These are phyloP conservation scores for Leptura quadrifasciata DNA, from an alignment of 2,888 invertebrate genomes.

Conservation along the genomic window DNA sequence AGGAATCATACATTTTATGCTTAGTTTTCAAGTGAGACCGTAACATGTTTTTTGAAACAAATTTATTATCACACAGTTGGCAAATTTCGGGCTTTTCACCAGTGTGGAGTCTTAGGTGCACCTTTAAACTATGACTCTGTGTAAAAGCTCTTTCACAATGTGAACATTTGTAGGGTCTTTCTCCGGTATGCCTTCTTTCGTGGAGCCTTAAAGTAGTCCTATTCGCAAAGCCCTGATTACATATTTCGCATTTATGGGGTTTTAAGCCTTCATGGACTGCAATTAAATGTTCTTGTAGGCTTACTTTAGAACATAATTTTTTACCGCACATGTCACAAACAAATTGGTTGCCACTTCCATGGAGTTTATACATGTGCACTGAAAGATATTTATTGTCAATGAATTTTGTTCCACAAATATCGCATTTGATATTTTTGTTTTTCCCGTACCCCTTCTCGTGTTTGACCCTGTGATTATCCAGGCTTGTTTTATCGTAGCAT, in stretches of 20 bases:
- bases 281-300: constrained; percentile 63
- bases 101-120: constrained; percentile 72
- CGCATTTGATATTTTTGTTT: constrained; percentile 59
- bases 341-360: constrained; percentile 54
- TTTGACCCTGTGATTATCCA: constrained; percentile 60
- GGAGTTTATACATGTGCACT: constrained; percentile 60
- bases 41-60: constrained; percentile 64
- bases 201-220: constrained; percentile 76
- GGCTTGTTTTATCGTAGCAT: constrained; percentile 61
- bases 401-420: constrained; percentile 59
- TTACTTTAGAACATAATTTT: constrained; percentile 71
- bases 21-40: constrained; percentile 68
- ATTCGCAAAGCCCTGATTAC: constrained; percentile 77
- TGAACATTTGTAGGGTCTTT: constrained; percentile 76
- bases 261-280: constrained; percentile 71
- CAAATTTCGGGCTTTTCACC: constrained; percentile 73
- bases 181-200: constrained; percentile 76
- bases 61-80: constrained; percentile 62
- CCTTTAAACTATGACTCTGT: constrained; percentile 58
- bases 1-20: constrained; percentile 52
- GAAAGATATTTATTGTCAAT: constrained; percentile 59
- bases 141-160: constrained; percentile 77
- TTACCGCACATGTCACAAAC: constrained; percentile 76
- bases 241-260: constrained; percentile 74
- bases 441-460: constrained; percentile 59